Evolutionary conservation across 2,797 vertebrate genomes (phyloP).

Genomic region (Smutsia temminckii): DNA sequence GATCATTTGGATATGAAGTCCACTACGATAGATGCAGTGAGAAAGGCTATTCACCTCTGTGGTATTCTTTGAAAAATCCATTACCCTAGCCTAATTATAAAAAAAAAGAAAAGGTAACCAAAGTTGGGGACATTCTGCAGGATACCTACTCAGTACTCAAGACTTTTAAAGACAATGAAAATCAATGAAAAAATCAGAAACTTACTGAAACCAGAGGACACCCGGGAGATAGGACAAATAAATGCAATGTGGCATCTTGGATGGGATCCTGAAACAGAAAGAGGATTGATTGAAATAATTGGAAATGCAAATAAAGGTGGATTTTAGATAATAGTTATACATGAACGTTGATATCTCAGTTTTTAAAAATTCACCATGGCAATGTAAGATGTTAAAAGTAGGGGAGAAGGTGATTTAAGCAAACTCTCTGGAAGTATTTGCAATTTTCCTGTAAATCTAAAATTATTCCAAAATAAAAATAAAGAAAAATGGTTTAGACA

Average conservation of each 20-base stretch:
- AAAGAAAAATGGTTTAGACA: not conserved
- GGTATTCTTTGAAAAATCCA: not conserved
- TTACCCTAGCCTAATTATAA: not conserved
- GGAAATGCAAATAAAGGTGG: not conserved
- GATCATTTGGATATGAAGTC: not conserved
- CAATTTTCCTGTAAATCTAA: not conserved
- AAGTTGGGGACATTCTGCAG: not conserved
- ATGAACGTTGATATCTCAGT: not conserved
- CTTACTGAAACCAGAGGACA: not conserved
- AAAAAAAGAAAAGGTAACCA: not conserved
- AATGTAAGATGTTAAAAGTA: not conserved
- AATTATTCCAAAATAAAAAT: not conserved
- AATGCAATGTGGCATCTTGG: not conserved
- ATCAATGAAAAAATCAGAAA: not conserved
- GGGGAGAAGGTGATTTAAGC: not conserved
- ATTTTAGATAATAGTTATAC: not conserved
- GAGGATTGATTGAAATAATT: not conserved
- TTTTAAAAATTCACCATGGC: not conserved
- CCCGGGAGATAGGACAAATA: not conserved
- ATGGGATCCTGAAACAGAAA: not conserved
- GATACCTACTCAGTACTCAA: too few species aligned
- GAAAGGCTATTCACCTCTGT: not conserved
- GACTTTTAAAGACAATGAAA: not conserved
- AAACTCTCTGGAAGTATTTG: not conserved
- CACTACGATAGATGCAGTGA: not conserved